phyloP scores from a whole-genome alignment of 2,797 vertebrate genomes.

The Caiman crocodilus region DNA sequence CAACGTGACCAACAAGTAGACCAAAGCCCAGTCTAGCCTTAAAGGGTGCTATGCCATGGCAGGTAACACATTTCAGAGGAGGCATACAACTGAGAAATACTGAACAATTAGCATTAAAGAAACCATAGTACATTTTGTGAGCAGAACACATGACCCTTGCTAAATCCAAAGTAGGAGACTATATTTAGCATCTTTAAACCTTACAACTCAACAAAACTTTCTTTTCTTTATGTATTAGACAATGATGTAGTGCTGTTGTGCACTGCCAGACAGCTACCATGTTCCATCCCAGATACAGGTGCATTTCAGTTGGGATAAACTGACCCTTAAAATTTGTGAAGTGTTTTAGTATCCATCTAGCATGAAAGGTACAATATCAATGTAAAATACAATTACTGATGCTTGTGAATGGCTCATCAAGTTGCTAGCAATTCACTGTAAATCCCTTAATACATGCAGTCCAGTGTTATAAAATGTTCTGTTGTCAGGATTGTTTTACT shows the following conservation, averaged over 20 bases:
- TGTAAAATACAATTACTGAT: neutral
- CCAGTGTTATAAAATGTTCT: conserved; percentile 17
- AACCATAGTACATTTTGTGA: neutral
- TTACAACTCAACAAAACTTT: neutral
- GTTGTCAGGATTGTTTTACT: neutral
- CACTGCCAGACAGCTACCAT: neutral
- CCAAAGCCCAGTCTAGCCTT: neutral
- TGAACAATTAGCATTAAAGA: neutral
- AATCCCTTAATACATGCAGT: neutral
- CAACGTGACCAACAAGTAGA: fast-evolving
- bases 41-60: too few species aligned
- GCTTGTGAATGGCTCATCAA: neutral
- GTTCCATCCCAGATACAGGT: neutral
- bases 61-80: neutral
- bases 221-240: neutral
- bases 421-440: neutral
- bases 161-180: neutral
- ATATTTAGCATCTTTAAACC: neutral
- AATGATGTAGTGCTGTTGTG: neutral
- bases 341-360: neutral
- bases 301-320: neutral
- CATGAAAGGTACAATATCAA: neutral
- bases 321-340: neutral
- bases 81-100: neutral
- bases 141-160: neutral